Percentiles rank a stretch among this genome's conserved stretches.
These are phyloP conservation scores for Doryteuthis pealeii DNA, from an alignment of 1,140 invertebrate genomes.

Conservation along the genomic window DNA sequence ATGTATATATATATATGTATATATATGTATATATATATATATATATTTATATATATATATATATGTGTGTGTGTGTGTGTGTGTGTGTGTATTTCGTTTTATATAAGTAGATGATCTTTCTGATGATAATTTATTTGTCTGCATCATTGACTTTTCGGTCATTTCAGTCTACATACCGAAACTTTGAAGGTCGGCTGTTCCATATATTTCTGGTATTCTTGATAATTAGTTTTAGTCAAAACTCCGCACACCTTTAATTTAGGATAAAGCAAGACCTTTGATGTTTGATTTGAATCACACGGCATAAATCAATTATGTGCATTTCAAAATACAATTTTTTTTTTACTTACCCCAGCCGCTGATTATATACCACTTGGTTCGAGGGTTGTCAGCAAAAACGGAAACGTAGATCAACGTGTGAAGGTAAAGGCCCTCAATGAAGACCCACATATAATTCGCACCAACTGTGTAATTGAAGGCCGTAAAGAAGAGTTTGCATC, in stretches of 20 bases:
- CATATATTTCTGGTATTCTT: too few relatives aligned
- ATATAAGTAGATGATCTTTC: too few relatives aligned
- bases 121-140: too few relatives aligned
- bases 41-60: background rate
- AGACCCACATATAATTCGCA: conserved; percentile 78
- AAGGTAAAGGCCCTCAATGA: conserved; percentile 80
- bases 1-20: background rate
- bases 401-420: conserved; percentile 77
- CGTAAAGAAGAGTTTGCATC: conserved; percentile 73
- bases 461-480: conserved; percentile 74
- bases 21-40: background rate
- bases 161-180: too few relatives aligned
- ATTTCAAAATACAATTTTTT: too few relatives aligned
- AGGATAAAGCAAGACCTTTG: too few relatives aligned
- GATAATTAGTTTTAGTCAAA: too few relatives aligned
- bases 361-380: conserved; percentile 70
- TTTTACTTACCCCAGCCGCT: conserved; percentile 73
- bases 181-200: too few relatives aligned
- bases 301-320: too few relatives aligned
- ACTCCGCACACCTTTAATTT: too few relatives aligned
- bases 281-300: too few relatives aligned
- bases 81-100: background rate
- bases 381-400: conserved; percentile 71
- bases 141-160: too few relatives aligned
- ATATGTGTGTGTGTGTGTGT: background rate